These are phyloP conservation scores for Zeugodacus cucurbitae DNA, from an alignment of 1,140 invertebrate genomes.

Conservation along the genomic window DNA sequence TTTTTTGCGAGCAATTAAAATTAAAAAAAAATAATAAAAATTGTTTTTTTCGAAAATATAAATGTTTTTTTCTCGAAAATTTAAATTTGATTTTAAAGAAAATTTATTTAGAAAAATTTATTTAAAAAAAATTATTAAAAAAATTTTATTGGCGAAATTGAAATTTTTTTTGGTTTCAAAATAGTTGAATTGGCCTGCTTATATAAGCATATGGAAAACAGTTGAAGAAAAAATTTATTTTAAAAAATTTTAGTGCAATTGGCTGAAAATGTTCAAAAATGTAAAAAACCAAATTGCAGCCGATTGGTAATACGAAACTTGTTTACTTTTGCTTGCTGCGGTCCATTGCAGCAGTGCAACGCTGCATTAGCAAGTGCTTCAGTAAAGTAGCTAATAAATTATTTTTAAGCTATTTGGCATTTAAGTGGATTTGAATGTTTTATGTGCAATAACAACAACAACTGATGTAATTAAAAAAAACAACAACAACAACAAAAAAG, in stretches of 20 bases:
- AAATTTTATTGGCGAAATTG: neutral
- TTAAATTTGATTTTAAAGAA: no score
- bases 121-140: neutral
- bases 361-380: neutral
- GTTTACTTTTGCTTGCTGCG: constrained; percentile 13
- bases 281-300: neutral
- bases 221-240: no score
- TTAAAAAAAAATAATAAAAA: neutral
- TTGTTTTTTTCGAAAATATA: neutral
- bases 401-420: neutral
- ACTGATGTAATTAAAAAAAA: neutral
- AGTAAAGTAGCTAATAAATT: constrained; percentile 19
- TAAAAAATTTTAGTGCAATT: neutral
- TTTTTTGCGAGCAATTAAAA: neutral
- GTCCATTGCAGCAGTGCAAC: neutral
- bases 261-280: neutral
- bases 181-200: neutral
- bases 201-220: neutral
- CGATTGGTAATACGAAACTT: neutral
- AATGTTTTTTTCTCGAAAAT: neutral
- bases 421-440: neutral
- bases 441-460: neutral
- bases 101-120: no score
- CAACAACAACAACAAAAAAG: neutral
- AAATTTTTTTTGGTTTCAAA: neutral